Evolutionary conservation across 30 jellyfish, hydroid and myxozoan genomes (phyloP).

Genomic region (Sanderia malayensis): DNA sequence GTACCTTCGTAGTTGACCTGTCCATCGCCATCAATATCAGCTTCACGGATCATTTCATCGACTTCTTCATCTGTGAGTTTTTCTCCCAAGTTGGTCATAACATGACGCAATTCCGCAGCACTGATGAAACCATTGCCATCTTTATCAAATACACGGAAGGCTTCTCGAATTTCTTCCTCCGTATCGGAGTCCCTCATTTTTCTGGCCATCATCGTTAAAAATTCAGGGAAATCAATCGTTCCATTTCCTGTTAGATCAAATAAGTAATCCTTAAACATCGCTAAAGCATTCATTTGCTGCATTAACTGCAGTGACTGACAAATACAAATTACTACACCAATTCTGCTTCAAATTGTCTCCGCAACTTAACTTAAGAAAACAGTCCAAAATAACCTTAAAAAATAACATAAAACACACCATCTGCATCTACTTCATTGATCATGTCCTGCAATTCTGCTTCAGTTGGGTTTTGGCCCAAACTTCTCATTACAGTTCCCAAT

Average conservation of each 20-base stretch:
- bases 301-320: no score
- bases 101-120: conserved; percentile 74
- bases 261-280: no score
- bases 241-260: no score
- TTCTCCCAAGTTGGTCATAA: conserved; percentile 71
- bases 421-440: conserved; percentile 99
- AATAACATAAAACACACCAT: conserved; percentile 50
- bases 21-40: conserved; percentile 78
- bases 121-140: conserved; percentile 76
- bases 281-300: no score
- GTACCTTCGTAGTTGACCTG: no score
- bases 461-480: conserved; percentile 98
- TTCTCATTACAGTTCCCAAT: conserved; percentile 96
- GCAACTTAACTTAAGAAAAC: no score
- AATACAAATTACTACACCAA: no score
- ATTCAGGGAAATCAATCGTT: conserved; percentile 70
- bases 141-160: no score
- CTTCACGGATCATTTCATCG: conserved; percentile 76
- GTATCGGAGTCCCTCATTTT: conserved; percentile 60
- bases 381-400: no score
- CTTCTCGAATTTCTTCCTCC: conserved; percentile 77
- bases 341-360: no score
- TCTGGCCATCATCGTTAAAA: conserved; percentile 73
- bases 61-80: conserved; percentile 79
- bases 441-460: conserved; percentile 95